These are phyloP conservation scores for Orthonyx spaldingii DNA, from an alignment of 2,113 vertebrate genomes.

Conservation along the genomic window DNA sequence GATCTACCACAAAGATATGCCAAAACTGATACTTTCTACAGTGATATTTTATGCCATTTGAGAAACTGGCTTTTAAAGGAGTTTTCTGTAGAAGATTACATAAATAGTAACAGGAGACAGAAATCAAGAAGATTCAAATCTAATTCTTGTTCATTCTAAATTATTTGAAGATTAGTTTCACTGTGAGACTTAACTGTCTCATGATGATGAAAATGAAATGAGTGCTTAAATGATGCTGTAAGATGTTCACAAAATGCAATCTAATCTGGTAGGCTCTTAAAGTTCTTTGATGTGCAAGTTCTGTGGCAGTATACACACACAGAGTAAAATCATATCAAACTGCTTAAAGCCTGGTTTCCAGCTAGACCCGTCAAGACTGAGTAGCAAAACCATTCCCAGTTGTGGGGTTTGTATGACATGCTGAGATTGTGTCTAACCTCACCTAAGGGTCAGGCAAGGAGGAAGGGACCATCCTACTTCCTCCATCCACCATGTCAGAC, in stretches of 20 bases:
- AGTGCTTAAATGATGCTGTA: neutral
- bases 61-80: neutral
- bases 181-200: neutral
- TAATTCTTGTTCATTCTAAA: neutral
- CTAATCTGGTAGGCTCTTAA: neutral
- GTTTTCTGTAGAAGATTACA: neutral
- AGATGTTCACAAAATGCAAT: fast-evolving
- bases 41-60: neutral
- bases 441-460: neutral
- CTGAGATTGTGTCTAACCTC: neutral
- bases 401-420: neutral
- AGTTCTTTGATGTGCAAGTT: neutral
- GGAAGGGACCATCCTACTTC: neutral
- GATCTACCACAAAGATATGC: neutral
- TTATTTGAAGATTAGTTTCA: neutral
- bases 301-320: neutral
- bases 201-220: neutral
- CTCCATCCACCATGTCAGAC: neutral
- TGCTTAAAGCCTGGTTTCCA: neutral
- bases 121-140: neutral
- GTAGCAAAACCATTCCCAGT: neutral
- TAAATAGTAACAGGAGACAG: neutral
- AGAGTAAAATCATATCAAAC: neutral
- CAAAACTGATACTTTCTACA: neutral
- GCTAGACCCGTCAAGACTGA: neutral